Evolutionary conservation across 1,140 invertebrate species (phyloP).

Genomic region (Ditylenchus dipsaci): DNA sequence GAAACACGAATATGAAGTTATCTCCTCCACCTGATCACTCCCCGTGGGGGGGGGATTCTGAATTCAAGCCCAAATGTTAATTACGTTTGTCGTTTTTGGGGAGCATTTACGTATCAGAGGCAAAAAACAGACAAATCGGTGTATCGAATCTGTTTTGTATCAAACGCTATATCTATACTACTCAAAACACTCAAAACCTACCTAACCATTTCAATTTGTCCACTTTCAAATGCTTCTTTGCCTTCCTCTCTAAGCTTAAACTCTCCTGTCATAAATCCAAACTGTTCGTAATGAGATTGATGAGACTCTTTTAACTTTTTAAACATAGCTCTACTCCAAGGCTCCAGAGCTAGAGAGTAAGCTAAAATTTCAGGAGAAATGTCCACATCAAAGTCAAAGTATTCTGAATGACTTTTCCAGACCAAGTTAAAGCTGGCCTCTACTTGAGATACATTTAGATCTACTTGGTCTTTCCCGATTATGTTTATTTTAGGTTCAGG

Average conservation of each 20-base stretch:
- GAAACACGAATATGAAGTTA: too few species aligned
- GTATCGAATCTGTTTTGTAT: too few species aligned
- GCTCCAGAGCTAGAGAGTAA: slow-evolving; percentile 45
- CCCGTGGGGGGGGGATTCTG: too few species aligned
- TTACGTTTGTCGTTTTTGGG: too few species aligned
- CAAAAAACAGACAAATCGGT: too few species aligned
- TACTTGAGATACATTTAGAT: slow-evolving; percentile 10
- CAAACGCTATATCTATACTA: too few species aligned
- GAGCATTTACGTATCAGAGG: too few species aligned
- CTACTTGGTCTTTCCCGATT: slow-evolving; percentile 21
- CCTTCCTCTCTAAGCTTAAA: slow-evolving; percentile 29
- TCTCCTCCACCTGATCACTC: too few species aligned
- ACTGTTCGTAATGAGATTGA: slow-evolving; percentile 52
- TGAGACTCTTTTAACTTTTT: slow-evolving; percentile 38
- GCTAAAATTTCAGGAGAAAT: slow-evolving; percentile 45
- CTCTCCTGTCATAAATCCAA: slow-evolving; percentile 37
- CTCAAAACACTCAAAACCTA: too few species aligned
- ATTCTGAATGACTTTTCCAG: slow-evolving; percentile 42
- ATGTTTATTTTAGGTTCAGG: slow-evolving; percentile 14
- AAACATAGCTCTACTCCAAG: slow-evolving; percentile 46
- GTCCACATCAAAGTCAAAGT: slow-evolving; percentile 49
- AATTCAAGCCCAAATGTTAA: too few species aligned
- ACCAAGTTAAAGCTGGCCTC: slow-evolving; percentile 36
- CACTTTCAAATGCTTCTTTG: slow-evolving; percentile 19
- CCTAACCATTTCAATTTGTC: background rate